These are phyloP conservation scores for Physella acuta DNA, from an alignment of 1,140 invertebrate species.

Conservation along the genomic window DNA sequence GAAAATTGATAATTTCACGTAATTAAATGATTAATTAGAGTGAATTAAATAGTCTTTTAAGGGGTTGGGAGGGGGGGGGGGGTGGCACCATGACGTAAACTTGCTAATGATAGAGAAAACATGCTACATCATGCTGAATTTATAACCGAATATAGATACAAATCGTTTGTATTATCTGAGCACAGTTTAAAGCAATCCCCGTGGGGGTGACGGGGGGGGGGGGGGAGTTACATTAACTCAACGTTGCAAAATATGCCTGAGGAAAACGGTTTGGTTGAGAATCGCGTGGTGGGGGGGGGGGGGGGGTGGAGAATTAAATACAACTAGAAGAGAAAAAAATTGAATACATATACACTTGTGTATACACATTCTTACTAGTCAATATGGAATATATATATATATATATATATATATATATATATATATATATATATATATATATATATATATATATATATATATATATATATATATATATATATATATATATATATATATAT, in stretches of 20 bases:
- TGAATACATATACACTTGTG: not conserved
- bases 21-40: not conserved
- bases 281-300: not conserved
- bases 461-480: slow-evolving; percentile 17
- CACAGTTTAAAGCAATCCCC: not conserved
- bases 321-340: not conserved
- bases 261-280: not conserved
- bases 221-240: too few relatives aligned
- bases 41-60: not conserved
- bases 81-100: too few relatives aligned
- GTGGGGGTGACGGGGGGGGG: not conserved
- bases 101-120: not conserved
- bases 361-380: not conserved
- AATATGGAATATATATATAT: not conserved
- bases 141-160: too few relatives aligned
- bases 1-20: not conserved
- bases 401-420: not conserved
- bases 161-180: too few relatives aligned
- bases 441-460: not conserved
- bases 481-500: slow-evolving; percentile 18
- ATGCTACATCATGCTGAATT: not conserved
- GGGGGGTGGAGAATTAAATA: too few relatives aligned
- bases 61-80: not conserved
- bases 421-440: not conserved
- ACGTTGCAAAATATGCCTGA: too few relatives aligned